Conservation (phyloP, 2,888 invertebrate species). For the Allacma fusca region DNA sequence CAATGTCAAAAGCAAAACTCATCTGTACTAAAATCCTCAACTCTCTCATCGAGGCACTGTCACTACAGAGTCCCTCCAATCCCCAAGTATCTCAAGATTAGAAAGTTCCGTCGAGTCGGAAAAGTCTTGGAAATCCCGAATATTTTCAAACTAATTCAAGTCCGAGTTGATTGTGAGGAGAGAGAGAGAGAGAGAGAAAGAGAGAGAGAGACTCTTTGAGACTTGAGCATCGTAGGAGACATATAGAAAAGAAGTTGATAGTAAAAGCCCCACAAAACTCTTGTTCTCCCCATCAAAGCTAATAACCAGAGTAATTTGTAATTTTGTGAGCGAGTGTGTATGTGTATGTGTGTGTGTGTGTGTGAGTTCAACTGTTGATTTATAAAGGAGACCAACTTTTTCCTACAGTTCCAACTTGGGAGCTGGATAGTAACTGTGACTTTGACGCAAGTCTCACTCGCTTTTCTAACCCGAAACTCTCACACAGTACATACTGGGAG, state of each 20-base stretch:
- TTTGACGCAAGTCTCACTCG: conserved; percentile 1
- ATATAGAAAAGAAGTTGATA: no score
- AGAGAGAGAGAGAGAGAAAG: background rate
- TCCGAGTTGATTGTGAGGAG: background rate
- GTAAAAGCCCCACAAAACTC: no score
- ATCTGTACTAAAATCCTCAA: no score
- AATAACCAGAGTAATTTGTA: conserved; percentile 6
- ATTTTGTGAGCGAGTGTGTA: background rate
- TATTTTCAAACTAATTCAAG: background rate
- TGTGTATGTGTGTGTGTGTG: background rate
- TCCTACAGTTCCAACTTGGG: background rate
- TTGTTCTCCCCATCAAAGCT: background rate
- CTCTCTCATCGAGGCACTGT: no score
- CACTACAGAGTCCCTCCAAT: no score
- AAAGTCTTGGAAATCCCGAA: no score
- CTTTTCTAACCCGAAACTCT: background rate
- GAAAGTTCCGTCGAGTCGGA: no score
- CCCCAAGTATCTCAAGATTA: no score
- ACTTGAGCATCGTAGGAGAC: no score
- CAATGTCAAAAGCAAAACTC: no score
- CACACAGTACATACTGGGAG: background rate
- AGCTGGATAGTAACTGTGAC: background rate
- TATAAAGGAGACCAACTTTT: background rate
- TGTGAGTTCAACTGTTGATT: background rate
- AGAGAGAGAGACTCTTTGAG: no score